Evolutionary conservation across 2,888 invertebrate species (phyloP).

Genomic region (Steinernema hermaphroditum): DNA sequence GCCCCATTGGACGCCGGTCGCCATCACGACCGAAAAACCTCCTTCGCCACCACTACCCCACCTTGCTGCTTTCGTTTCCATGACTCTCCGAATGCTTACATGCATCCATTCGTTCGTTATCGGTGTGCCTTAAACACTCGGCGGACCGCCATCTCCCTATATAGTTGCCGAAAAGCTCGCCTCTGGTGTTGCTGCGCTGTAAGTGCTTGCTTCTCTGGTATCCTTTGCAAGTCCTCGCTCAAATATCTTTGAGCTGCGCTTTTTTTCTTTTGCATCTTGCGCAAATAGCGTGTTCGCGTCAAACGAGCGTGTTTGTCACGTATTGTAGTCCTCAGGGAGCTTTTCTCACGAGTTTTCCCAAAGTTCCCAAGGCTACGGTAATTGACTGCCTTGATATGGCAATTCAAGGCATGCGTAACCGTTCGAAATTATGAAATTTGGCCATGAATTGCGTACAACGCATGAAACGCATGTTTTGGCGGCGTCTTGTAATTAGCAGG

Average conservation of each 20-base stretch:
- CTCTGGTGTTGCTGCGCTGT: not conserved
- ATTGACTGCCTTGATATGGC: too few relatives aligned
- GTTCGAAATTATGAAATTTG: too few relatives aligned
- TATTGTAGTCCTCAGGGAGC: too few relatives aligned
- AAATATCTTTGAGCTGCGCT: not conserved
- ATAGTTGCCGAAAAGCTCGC: not conserved
- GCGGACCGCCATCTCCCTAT: not conserved
- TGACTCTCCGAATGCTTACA: constrained; percentile 26
- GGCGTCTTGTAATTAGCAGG: too few relatives aligned
- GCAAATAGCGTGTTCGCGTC: not conserved
- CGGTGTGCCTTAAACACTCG: constrained; percentile 14
- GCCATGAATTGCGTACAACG: too few relatives aligned
- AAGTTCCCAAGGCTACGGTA: too few relatives aligned
- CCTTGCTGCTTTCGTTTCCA: constrained; percentile 25
- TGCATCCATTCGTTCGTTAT: constrained; percentile 13
- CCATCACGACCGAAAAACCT: constrained; percentile 26
- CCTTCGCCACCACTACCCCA: constrained; percentile 19
- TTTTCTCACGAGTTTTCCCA: too few relatives aligned
- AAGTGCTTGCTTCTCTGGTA: not conserved
- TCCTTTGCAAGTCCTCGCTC: not conserved
- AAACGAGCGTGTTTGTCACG: too few relatives aligned
- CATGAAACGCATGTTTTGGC: too few relatives aligned
- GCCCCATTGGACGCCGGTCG: constrained; percentile 21
- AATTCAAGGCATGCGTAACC: too few relatives aligned
- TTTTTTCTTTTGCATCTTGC: not conserved